Percentiles rank a stretch among this genome's conserved stretches.
Conservation (phyloP, 2,113 vertebrate genomes). For the Macaca fascicularis region DNA sequence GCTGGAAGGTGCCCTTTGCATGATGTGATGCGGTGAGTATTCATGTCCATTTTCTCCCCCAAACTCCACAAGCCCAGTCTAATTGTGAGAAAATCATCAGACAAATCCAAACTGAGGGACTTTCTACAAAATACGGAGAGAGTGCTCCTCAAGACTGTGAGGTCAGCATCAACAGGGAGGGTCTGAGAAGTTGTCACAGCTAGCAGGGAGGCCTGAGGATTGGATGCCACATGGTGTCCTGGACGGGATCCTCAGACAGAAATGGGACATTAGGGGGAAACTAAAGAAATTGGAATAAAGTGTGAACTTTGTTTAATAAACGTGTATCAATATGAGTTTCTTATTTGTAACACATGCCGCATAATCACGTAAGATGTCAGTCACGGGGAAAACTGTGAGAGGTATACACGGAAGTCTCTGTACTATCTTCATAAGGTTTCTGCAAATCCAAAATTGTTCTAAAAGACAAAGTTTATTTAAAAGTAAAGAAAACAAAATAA, state of each 20-base stretch:
- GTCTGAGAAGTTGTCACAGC: neutral
- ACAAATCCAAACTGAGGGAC: neutral
- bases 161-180: neutral
- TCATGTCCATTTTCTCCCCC: too few relatives aligned
- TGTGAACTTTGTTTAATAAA: neutral
- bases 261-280: neutral
- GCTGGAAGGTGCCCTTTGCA: neutral
- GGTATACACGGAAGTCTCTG: neutral
- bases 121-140: neutral
- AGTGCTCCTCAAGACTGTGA: neutral
- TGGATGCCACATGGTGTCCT: rapidly evolving
- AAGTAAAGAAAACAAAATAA: neutral
- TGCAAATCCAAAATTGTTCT: neutral
- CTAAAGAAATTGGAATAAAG: neutral
- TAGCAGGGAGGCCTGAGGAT: neutral
- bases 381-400: too few relatives aligned
- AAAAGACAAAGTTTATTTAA: neutral
- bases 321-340: neutral
- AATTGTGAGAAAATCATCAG: neutral
- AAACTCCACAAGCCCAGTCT: neutral
- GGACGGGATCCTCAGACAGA: neutral
- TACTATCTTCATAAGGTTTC: neutral
- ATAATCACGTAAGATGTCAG: neutral
- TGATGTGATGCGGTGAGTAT: neutral
- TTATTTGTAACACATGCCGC: neutral